Conservation (phyloP, 2,888 invertebrate genomes). For the Lymantria monacha region DNA sequence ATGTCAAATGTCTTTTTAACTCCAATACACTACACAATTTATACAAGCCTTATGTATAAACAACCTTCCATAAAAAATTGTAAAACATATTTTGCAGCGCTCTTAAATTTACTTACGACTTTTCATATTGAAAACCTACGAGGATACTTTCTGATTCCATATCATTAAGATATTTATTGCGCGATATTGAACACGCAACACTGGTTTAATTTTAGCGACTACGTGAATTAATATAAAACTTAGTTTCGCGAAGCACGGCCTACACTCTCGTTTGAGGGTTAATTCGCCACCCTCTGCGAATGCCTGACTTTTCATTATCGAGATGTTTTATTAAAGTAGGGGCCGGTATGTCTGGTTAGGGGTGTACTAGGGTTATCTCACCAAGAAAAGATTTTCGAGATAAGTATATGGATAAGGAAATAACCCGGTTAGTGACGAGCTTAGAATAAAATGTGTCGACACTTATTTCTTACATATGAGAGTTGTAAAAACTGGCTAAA, state of each 20-base stretch:
- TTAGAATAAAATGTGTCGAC: too few species aligned
- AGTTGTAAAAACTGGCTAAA: too few species aligned
- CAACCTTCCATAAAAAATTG: slow-evolving; percentile 40
- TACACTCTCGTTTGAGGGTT: slow-evolving; percentile 53
- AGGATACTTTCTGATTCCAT: slow-evolving; percentile 81
- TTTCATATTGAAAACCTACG: slow-evolving; percentile 38
- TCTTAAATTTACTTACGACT: slow-evolving; percentile 42
- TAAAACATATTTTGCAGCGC: slow-evolving; percentile 47
- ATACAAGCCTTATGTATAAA: slow-evolving; percentile 27
- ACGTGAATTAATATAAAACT: slow-evolving; percentile 48
- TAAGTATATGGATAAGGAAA: too few species aligned
- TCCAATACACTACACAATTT: slow-evolving; percentile 30
- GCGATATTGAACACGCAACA: slow-evolving; percentile 36
- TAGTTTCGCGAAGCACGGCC: slow-evolving; percentile 48
- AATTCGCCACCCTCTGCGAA: slow-evolving; percentile 77
- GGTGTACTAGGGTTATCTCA: slow-evolving; percentile 65
- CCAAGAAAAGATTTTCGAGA: background rate
- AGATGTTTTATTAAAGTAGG: slow-evolving; percentile 82
- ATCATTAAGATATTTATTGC: slow-evolving; percentile 81
- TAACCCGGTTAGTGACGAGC: too few species aligned
- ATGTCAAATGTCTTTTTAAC: slow-evolving; percentile 69
- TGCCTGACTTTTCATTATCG: slow-evolving; percentile 83
- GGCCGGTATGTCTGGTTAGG: slow-evolving; percentile 55
- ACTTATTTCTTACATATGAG: background rate
- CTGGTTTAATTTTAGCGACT: slow-evolving; percentile 62